Evolutionary conservation across 2,797 vertebrate genomes (phyloP).

Genomic region (Phataginus tetradactyla): DNA sequence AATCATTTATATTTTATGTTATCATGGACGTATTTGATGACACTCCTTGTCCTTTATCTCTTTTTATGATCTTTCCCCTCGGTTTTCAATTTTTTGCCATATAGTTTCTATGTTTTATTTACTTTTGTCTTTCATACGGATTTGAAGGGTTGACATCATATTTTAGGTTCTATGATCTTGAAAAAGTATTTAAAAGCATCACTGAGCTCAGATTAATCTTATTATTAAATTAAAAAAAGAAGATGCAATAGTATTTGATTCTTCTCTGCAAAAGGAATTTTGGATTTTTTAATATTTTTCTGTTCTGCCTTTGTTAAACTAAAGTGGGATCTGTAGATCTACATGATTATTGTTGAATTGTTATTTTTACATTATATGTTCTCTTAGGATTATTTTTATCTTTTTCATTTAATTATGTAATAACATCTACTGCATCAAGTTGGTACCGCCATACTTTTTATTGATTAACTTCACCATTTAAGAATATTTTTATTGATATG

Average conservation of each 20-base stretch:
- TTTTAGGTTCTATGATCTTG: constrained; percentile 31
- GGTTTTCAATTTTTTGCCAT: background rate
- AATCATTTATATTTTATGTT: constrained; percentile 42
- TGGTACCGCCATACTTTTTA: background rate
- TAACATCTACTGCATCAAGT: background rate
- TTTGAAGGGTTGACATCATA: background rate
- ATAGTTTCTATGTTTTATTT: constrained; percentile 41
- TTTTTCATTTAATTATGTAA: constrained; percentile 13
- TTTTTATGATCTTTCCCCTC: background rate
- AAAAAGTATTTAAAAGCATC: constrained; percentile 28
- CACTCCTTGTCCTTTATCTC: background rate
- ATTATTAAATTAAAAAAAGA: background rate
- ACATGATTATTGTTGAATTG: background rate
- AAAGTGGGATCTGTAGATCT: background rate
- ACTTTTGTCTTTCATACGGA: constrained; percentile 1
- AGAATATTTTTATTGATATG: background rate
- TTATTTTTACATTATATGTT: constrained; percentile 31
- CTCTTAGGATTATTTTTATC: background rate
- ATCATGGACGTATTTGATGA: background rate
- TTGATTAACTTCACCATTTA: background rate
- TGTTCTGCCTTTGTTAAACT: background rate
- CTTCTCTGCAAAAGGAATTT: background rate
- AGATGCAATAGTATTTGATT: background rate
- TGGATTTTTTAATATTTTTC: background rate
- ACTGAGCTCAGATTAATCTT: background rate